Evolutionary conservation across 2,888 invertebrate genomes (phyloP).

Genomic region (Synergus japonicus): DNA sequence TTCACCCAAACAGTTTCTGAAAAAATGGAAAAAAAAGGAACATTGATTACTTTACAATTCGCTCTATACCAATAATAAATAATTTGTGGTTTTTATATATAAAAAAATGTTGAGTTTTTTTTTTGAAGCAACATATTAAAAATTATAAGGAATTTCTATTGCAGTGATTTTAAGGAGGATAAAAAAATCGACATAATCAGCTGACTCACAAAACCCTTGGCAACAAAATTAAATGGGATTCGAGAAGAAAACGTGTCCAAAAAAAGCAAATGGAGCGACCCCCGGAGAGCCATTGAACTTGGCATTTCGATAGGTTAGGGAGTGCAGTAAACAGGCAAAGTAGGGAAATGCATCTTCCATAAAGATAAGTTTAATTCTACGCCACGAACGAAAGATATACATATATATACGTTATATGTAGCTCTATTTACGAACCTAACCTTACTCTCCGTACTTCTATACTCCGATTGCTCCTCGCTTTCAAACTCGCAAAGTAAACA

Average conservation of each 20-base stretch:
- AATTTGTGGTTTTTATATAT: too few relatives aligned
- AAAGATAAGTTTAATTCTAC: slow-evolving; percentile 7
- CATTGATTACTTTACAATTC: neutral
- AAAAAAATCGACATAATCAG: neutral
- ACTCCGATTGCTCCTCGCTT: neutral
- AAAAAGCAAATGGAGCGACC: neutral
- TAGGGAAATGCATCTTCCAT: neutral
- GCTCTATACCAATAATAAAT: too few relatives aligned
- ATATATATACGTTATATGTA: neutral
- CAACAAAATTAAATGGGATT: neutral
- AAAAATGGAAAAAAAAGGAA: slow-evolving; percentile 50
- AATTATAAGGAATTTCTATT: too few relatives aligned
- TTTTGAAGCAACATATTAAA: too few relatives aligned
- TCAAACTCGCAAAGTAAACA: neutral
- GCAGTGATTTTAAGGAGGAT: neutral
- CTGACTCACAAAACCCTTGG: neutral
- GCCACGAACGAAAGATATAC: neutral
- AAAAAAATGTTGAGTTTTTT: too few relatives aligned
- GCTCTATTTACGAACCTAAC: slow-evolving; percentile 12
- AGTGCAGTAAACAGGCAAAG: neutral
- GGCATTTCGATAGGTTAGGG: slow-evolving; percentile 8
- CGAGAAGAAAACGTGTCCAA: neutral
- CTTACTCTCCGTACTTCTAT: neutral
- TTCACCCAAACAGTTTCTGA: slow-evolving; percentile 73
- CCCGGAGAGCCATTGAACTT: slow-evolving; percentile 11